Conservation (phyloP, 37 sponge, comb jelly and placozoan genomes). For the Corticium candelabrum region DNA sequence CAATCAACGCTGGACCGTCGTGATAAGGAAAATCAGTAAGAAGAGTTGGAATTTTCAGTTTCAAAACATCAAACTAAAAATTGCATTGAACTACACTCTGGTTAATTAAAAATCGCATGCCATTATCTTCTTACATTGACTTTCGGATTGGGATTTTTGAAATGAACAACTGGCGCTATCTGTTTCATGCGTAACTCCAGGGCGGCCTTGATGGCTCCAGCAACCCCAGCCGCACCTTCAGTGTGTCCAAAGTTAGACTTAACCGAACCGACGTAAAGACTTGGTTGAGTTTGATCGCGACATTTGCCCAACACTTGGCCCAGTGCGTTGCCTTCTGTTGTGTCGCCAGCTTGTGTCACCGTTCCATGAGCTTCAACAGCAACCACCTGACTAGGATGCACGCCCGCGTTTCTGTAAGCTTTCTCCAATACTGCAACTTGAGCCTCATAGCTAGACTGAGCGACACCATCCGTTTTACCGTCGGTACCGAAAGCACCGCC, state of each 20-base stretch:
- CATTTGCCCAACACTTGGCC: constrained; percentile 13
- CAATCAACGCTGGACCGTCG: constrained; percentile 5
- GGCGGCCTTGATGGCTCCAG: constrained; percentile 48
- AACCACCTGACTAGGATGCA: constrained; percentile 16
- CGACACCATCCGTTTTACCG: constrained; percentile 27
- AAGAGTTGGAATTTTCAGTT: not conserved
- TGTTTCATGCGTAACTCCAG: constrained; percentile 15
- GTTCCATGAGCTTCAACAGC: constrained; percentile 53
- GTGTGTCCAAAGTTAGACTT: constrained; percentile 70
- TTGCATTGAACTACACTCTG: too few species aligned
- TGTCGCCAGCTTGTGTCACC: constrained; percentile 37
- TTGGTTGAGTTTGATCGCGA: not conserved
- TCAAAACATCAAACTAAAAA: not conserved
- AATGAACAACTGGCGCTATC: not conserved
- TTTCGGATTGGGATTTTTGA: not conserved
- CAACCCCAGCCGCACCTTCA: constrained; percentile 53
- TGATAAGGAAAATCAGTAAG: not conserved
- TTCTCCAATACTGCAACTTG: constrained; percentile 14
- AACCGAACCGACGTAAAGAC: constrained; percentile 31
- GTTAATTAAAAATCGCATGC: too few species aligned
- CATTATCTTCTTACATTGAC: too few species aligned
- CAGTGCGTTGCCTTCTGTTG: constrained; percentile 40
- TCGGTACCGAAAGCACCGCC: constrained; percentile 24
- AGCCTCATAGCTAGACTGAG: constrained; percentile 9
- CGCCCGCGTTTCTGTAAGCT: constrained; percentile 1